Evolutionary conservation across 2,888 invertebrate species (phyloP), one percentile per base, ranked within the genome.

Genomic region (Hyles lineata): DNA sequence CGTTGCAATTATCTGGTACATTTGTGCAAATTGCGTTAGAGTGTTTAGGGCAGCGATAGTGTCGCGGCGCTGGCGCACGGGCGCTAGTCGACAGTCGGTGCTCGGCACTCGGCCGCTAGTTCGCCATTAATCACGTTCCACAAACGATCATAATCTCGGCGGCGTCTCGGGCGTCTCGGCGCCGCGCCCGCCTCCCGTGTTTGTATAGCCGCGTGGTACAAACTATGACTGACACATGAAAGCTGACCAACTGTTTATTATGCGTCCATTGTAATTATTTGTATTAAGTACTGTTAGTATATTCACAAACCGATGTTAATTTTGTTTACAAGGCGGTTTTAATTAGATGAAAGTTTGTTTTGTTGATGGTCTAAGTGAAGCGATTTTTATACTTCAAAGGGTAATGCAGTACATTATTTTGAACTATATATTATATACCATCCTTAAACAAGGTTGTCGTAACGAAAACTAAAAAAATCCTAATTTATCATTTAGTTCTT

Each of bases 181-280:
- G 92, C 91, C 91, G 87, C 86, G 85, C 86, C 87, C 81, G 85
- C 86, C 87, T 80, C 83, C 86, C 80, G 82, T 93, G 92, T 93
- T 93, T 92, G 89, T 89, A 78, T 92, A 91, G 85, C 78, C 85
- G 91, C 83, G 84, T 92, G 94, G 92, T 91, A 84, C 91, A 92
- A 94, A 55, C 55, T 55, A 88, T 85, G 63, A 70, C 72, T 73
- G 73, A 74, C 72, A 71, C 52, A 67, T 71, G 52, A 70, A 62
- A 73, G 60, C 35, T 70, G 70, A 70, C 61, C 70, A 70, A 62
- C 58, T 73, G 50, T 52, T 71, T 73, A 61, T 62, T 62, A 70
- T 55, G 17, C 55, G 23, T 15, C 35, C 29, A 21, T 50, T 59
- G 70, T 23, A 59, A 71, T 60, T 71, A 29, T 43, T 35, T 17